Evolutionary conservation across 2,797 vertebrate species (phyloP).

Genomic region (Momotus momota): DNA sequence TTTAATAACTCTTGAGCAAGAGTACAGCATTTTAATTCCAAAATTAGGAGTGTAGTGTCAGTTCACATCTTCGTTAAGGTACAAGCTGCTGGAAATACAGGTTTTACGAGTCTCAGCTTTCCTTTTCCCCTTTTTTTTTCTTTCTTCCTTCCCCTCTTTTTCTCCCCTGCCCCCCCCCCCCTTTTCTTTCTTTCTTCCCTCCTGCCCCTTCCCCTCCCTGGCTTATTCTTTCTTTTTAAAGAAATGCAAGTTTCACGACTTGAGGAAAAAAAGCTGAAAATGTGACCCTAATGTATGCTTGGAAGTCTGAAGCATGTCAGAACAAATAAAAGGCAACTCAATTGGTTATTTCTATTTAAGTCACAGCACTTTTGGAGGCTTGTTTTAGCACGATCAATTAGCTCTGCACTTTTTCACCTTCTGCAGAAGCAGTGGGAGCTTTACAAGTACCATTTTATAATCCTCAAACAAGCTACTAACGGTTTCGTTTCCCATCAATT

Average conservation of each 20-base stretch:
- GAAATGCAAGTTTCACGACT: background rate
- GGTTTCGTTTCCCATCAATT: slow-evolving; percentile 34
- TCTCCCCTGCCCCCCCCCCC: background rate
- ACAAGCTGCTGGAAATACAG: background rate
- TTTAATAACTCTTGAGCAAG: background rate
- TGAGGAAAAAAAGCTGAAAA: background rate
- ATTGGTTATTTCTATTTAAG: slow-evolving; percentile 15
- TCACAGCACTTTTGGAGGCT: background rate
- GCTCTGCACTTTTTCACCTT: slow-evolving; percentile 11
- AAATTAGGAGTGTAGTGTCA: background rate
- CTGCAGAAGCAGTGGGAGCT: slow-evolving; percentile 1
- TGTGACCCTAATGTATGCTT: background rate
- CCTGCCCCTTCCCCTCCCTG: too few relatives aligned
- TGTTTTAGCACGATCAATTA: slow-evolving; percentile 41
- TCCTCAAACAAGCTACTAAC: slow-evolving; percentile 21
- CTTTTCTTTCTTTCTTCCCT: too few relatives aligned
- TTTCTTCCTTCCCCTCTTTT: background rate
- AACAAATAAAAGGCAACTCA: slow-evolving; percentile 13
- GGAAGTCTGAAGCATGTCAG: background rate
- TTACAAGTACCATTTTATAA: slow-evolving; percentile 30
- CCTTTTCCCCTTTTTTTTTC: too few relatives aligned
- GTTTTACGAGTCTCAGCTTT: background rate
- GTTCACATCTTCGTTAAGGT: background rate
- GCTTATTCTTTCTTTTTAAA: background rate
- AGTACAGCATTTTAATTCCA: background rate